phyloP scores from a whole-genome alignment of 2,888 invertebrate genomes.

The Coremacera marginata region DNA sequence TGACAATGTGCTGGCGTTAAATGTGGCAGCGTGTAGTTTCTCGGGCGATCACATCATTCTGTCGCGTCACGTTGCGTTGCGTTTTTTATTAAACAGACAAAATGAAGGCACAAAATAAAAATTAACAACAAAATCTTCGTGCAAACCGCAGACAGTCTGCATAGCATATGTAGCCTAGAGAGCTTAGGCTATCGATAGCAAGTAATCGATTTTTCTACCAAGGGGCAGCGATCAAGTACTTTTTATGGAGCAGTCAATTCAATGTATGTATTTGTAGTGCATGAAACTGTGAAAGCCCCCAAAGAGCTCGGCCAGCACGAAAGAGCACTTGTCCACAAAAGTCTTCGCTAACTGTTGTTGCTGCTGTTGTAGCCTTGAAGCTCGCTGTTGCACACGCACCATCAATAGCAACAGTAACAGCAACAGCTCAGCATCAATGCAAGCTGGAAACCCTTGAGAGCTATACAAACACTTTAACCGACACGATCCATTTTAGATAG shows the following conservation, averaged over 20 bases:
- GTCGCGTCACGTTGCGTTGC: constrained; percentile 23
- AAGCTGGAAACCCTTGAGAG: constrained; percentile 16
- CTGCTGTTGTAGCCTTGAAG: not conserved
- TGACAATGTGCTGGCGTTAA: constrained; percentile 36
- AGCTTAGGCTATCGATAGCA: constrained; percentile 13
- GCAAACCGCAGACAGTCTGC: not conserved
- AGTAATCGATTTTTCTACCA: constrained; percentile 24
- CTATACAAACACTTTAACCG: not conserved
- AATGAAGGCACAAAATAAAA: not conserved
- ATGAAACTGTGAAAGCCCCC: constrained; percentile 9
- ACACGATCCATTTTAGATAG: constrained; percentile 32
- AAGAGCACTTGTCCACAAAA: constrained; percentile 10
- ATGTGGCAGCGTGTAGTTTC: constrained; percentile 39
- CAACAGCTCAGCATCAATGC: not conserved
- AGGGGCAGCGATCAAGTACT: constrained; percentile 7
- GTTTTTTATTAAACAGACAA: not conserved
- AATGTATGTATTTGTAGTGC: not conserved
- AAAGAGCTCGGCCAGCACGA: not conserved
- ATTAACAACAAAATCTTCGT: not conserved
- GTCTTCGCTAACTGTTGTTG: not conserved
- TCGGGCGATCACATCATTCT: constrained; percentile 41
- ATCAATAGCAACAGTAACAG: not conserved
- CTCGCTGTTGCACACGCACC: not conserved
- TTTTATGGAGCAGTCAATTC: constrained; percentile 3
- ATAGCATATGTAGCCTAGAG: not conserved